Conservation (phyloP, 2,797 vertebrate genomes). For the Molossus alvarezi region DNA sequence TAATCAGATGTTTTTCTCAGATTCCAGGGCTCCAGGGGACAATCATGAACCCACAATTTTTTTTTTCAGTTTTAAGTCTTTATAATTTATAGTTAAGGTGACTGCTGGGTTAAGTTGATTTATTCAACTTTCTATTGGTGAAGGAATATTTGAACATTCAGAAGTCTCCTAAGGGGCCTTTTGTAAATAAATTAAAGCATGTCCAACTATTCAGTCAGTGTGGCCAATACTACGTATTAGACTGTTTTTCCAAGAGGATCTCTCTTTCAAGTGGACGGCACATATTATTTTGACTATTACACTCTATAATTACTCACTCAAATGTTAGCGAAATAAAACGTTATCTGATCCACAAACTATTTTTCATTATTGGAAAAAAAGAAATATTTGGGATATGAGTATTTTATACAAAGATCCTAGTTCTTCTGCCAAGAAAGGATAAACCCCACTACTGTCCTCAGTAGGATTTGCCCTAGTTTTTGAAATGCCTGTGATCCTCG, state of each 20-base stretch:
- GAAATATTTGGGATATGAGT: not conserved
- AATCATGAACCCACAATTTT: not conserved
- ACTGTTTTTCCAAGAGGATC: not conserved
- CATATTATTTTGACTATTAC: not conserved
- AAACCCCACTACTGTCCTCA: not conserved
- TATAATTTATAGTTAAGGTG: not conserved
- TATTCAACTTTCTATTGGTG: not conserved
- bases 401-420: not conserved
- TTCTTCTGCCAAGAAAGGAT: not conserved
- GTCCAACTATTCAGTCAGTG: not conserved
- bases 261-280: not conserved
- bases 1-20: not conserved
- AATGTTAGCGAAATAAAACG: conserved; percentile 48
- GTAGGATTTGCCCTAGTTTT: not conserved
- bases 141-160: conserved; percentile 6
- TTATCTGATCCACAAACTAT: not conserved
- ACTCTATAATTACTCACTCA: conserved; percentile 20
- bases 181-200: not conserved
- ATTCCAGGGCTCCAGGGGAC: not conserved
- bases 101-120: not conserved
- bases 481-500: not conserved
- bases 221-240: not conserved
- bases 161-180: not conserved
- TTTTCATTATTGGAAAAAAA: conserved; percentile 50
- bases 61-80: not conserved